phyloP scores from a whole-genome alignment of 2,113 vertebrate species.

The Charadrius vociferus region DNA sequence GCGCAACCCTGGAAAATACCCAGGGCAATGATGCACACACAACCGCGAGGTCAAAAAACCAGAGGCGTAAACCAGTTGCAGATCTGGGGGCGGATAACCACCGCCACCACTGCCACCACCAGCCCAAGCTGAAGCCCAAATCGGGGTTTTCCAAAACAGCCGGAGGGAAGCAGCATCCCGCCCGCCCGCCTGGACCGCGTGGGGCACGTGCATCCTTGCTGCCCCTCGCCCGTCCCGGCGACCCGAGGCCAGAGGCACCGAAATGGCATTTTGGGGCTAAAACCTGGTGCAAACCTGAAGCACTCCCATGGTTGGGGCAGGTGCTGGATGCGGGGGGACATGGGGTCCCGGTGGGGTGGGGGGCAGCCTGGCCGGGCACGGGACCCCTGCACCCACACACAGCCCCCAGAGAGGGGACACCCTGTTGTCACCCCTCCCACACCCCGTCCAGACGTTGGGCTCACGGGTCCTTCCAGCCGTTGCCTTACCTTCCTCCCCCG shows the following conservation, averaged over 20 bases:
- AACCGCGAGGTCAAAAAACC: not conserved
- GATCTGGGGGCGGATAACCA: not conserved
- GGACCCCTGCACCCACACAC: rapidly evolving
- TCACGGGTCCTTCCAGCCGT: not conserved
- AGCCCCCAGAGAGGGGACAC: too few species aligned
- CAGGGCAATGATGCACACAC: not conserved
- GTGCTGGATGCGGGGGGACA: rapidly evolving
- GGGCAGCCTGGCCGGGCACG: rapidly evolving
- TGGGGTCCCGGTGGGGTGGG: rapidly evolving
- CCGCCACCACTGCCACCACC: not conserved
- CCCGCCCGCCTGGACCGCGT: rapidly evolving
- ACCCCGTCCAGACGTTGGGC: not conserved
- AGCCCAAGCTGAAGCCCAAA: rapidly evolving
- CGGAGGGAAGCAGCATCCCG: not conserved
- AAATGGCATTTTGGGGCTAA: not conserved
- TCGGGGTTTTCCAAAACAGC: not conserved
- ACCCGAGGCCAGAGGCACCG: not conserved
- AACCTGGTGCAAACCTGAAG: not conserved
- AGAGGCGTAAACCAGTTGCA: not conserved
- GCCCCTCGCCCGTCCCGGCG: rapidly evolving
- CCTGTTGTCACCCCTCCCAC: not conserved
- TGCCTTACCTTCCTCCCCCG: too few species aligned
- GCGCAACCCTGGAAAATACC: not conserved
- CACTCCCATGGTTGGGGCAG: rapidly evolving
- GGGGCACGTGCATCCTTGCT: not conserved